phyloP scores from a whole-genome alignment of 1,140 invertebrate genomes.

The Scylla paramamosain region DNA sequence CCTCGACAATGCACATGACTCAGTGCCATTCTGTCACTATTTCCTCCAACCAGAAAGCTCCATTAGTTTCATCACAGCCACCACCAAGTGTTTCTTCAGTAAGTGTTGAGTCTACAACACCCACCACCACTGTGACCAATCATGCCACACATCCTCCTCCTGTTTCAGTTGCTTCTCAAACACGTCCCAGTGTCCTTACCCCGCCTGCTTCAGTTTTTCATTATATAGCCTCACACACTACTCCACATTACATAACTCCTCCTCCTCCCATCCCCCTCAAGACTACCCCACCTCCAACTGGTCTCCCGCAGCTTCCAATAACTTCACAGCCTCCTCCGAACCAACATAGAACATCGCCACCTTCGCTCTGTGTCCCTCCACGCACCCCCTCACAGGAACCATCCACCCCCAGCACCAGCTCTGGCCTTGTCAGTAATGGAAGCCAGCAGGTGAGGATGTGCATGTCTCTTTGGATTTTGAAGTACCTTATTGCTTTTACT shows the following conservation, averaged over 20 bases:
- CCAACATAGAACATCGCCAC: conserved; percentile 65
- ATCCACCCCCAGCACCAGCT: conserved; percentile 57
- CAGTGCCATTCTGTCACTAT: conserved; percentile 63
- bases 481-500: neutral
- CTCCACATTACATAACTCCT: conserved; percentile 65
- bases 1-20: conserved; percentile 57
- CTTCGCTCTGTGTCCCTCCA: conserved; percentile 61
- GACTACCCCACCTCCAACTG: conserved; percentile 42
- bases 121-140: conserved; percentile 32
- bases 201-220: neutral
- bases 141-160: conserved; percentile 43
- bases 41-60: conserved; percentile 57
- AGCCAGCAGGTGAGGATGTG: conserved; percentile 53
- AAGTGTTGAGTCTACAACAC: conserved; percentile 30
- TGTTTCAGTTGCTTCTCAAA: conserved; percentile 47
- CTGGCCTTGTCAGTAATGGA: conserved; percentile 52
- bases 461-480: neutral
- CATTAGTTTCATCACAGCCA: neutral
- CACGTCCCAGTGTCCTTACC: conserved; percentile 40
- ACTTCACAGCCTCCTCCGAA: conserved; percentile 53
- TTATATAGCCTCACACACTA: neutral
- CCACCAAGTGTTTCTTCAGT: conserved; percentile 46
- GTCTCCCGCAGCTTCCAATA: conserved; percentile 35
- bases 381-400: conserved; percentile 66
- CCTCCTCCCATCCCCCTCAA: conserved; percentile 52